Evolutionary conservation across 35 echinoderm and acorn worm genomes (phyloP).

Genomic region (Stichopus chloronotus): DNA sequence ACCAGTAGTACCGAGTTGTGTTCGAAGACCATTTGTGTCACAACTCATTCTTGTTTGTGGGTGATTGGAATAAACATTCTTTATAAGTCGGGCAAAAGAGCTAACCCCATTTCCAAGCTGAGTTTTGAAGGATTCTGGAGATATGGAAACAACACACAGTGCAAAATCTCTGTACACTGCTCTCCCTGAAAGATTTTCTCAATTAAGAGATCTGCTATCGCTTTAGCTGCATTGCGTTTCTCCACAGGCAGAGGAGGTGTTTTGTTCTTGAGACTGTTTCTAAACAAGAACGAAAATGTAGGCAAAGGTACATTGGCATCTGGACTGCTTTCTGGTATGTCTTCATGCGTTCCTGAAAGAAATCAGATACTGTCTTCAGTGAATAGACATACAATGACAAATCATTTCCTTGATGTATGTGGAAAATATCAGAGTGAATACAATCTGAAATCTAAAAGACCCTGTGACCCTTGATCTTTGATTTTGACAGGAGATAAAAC

Average conservation of each 20-base stretch:
- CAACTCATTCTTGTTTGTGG: not conserved
- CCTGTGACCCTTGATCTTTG: too few species aligned
- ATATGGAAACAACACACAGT: not conserved
- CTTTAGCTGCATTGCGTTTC: not conserved
- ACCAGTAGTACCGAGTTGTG: too few species aligned
- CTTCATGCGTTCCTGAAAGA: too few species aligned
- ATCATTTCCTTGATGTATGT: too few species aligned
- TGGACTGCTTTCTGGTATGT: too few species aligned
- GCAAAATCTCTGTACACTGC: not conserved
- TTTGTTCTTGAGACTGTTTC: not conserved
- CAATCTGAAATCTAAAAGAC: too few species aligned
- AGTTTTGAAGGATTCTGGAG: not conserved
- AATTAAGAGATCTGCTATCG: slow-evolving; percentile 13
- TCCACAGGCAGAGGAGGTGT: not conserved
- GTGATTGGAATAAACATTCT: not conserved
- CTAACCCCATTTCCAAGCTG: slow-evolving; percentile 10
- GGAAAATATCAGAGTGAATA: too few species aligned
- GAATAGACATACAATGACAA: too few species aligned
- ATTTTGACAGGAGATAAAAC: too few species aligned
- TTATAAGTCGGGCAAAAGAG: slow-evolving; percentile 2
- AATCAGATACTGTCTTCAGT: too few species aligned
- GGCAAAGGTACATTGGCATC: not conserved
- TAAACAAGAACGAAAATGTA: not conserved
- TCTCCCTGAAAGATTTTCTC: not conserved
- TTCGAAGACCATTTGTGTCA: too few species aligned